These are phyloP conservation scores for Hyles euphorbiae DNA, from an alignment of 1,140 invertebrate species.

Conservation along the genomic window DNA sequence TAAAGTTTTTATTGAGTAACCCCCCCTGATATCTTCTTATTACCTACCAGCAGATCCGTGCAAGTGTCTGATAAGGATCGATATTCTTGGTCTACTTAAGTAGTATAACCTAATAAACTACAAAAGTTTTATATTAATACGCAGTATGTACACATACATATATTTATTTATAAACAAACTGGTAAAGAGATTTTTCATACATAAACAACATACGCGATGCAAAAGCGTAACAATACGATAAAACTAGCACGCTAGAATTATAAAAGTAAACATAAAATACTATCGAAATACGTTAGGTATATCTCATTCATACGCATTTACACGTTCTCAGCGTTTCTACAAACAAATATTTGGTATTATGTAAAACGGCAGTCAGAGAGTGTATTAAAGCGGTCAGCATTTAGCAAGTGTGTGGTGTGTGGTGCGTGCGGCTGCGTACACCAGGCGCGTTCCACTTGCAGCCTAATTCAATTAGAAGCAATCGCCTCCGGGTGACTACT, in stretches of 20 bases:
- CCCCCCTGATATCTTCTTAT: too few species aligned
- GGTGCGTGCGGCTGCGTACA: constrained; percentile 26
- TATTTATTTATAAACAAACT: too few species aligned
- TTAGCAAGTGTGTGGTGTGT: too few species aligned
- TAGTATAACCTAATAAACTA: too few species aligned
- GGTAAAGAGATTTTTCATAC: too few species aligned
- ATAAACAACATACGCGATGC: background rate
- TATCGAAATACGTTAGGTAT: background rate
- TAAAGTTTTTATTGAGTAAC: too few species aligned
- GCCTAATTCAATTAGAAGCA: constrained; percentile 67
- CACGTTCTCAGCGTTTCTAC: constrained; percentile 11
- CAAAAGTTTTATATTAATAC: too few species aligned
- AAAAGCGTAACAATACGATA: background rate
- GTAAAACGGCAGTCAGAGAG: constrained; percentile 23
- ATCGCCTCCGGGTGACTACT: constrained; percentile 41
- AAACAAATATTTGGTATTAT: constrained; percentile 17
- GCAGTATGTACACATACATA: too few species aligned
- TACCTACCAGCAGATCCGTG: too few species aligned
- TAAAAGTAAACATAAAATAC: constrained; percentile 1
- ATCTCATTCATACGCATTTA: constrained; percentile 11
- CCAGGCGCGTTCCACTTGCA: constrained; percentile 55
- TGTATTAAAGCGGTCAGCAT: constrained; percentile 25
- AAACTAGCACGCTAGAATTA: background rate
- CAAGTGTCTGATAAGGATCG: too few species aligned
- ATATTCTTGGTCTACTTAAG: too few species aligned